These are phyloP conservation scores for Pseudois nayaur DNA, from an alignment of 2,113 vertebrate species.

Conservation along the genomic window DNA sequence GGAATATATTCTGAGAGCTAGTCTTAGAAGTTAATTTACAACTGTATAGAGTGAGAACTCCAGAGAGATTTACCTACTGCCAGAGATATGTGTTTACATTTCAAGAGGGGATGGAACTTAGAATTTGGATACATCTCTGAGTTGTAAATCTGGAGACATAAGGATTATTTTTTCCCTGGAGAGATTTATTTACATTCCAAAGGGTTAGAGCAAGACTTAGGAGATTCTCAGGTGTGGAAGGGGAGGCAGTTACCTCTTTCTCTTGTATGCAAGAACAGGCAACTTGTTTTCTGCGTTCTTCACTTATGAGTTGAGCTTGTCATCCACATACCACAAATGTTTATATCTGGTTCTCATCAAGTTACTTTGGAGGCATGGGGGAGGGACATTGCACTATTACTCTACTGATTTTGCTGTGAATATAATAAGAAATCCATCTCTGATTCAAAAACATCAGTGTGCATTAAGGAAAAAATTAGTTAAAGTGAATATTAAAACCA, in stretches of 20 bases:
- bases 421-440: background rate
- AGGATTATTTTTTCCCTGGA: conserved; percentile 32
- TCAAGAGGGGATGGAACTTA: conserved; percentile 3
- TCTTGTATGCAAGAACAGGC: background rate
- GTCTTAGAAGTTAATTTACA: conserved; percentile 44
- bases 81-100: conserved; percentile 26
- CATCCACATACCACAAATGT: background rate
- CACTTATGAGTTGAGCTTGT: background rate
- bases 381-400: background rate
- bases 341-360: background rate
- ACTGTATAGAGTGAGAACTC: background rate
- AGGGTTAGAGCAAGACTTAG: conserved; percentile 38
- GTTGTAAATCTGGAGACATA: conserved; percentile 47
- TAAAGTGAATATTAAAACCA: conserved; percentile 5
- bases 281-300: background rate
- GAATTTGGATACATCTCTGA: conserved; percentile 29
- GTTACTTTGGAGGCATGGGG: background rate
- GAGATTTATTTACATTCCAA: conserved; percentile 60
- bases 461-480: background rate
- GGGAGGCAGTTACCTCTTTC: background rate
- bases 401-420: background rate
- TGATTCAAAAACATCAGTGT: background rate
- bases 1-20: background rate
- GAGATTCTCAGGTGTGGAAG: background rate
- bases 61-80: conserved; percentile 24